Evolutionary conservation across 92 coral and sea anemone species (phyloP).

Genomic region (Ricordea florida): DNA sequence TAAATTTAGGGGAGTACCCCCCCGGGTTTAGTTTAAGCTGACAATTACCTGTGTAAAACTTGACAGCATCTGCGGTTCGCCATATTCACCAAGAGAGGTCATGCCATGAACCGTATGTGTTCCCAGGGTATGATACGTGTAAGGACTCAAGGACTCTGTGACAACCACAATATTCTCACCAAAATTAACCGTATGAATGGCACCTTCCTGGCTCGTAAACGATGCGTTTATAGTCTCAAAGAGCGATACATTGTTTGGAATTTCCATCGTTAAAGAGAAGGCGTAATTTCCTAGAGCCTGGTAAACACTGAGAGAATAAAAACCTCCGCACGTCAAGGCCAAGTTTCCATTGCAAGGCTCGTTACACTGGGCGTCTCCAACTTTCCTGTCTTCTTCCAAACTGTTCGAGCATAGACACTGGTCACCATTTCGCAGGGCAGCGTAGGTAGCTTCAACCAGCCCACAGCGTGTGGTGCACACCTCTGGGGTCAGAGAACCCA

Average conservation of each 20-base stretch:
- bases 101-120: conserved; percentile 13
- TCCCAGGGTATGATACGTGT: conserved; percentile 38
- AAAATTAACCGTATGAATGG: conserved; percentile 51
- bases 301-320: conserved; percentile 61
- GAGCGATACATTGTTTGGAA: conserved; percentile 51
- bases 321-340: conserved; percentile 75
- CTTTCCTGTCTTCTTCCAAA: conserved; percentile 2
- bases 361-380: conserved; percentile 56
- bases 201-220: conserved; percentile 44
- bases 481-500: conserved; percentile 67
- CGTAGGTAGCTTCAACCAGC: conserved; percentile 37
- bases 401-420: conserved; percentile 78
- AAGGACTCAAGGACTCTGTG: neutral
- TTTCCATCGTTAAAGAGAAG: conserved; percentile 33
- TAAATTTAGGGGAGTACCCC: neutral
- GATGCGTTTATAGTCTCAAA: conserved; percentile 44
- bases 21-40: neutral
- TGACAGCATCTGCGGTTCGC: conserved; percentile 21
- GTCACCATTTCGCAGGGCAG: conserved; percentile 73
- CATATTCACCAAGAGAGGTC: conserved; percentile 30
- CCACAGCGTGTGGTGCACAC: conserved; percentile 78
- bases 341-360: conserved; percentile 79
- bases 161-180: conserved; percentile 56
- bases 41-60: conserved; percentile 5
- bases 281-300: conserved; percentile 50